Evolutionary conservation across 2,888 invertebrate genomes (phyloP).

Genomic region (Chymomyza fuscimana): DNA sequence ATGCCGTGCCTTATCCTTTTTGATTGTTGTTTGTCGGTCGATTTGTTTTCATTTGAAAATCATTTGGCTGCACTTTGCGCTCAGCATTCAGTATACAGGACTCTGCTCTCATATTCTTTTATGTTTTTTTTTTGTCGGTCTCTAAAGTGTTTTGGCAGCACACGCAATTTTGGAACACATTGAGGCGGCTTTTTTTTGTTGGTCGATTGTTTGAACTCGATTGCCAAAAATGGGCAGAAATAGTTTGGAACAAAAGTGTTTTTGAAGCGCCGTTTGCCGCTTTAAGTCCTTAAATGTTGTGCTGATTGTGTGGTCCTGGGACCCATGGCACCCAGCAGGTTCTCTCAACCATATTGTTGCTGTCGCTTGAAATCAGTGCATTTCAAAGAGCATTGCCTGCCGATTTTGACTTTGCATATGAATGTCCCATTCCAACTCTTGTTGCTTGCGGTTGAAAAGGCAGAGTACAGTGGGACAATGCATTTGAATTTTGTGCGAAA

Average conservation of each 20-base stretch:
- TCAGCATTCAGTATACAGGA: neutral
- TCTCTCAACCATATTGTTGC: neutral
- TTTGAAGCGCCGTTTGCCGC: slow-evolving; percentile 33
- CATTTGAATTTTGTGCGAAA: neutral
- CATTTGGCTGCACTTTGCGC: slow-evolving; percentile 69
- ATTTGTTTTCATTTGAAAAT: slow-evolving; percentile 70
- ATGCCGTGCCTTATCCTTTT: slow-evolving; percentile 15
- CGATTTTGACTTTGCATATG: slow-evolving; percentile 60
- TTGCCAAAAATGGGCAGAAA: slow-evolving; percentile 49
- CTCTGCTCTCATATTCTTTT: neutral
- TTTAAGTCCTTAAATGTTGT: neutral
- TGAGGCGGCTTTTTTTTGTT: slow-evolving; percentile 33
- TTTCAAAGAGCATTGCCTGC: slow-evolving; percentile 56
- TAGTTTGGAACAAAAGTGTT: slow-evolving; percentile 11
- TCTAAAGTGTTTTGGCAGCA: slow-evolving; percentile 61
- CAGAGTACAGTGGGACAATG: slow-evolving; percentile 6
- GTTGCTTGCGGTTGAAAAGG: slow-evolving; percentile 1
- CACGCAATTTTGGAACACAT: slow-evolving; percentile 40
- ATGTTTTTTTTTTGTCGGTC: slow-evolving; percentile 18
- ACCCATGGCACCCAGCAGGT: slow-evolving; percentile 6
- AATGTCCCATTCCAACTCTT: neutral
- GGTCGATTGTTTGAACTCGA: slow-evolving; percentile 59
- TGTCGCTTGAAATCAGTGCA: slow-evolving; percentile 53
- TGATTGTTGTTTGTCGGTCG: slow-evolving; percentile 54
- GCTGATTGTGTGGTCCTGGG: slow-evolving; percentile 20